Conservation (phyloP, 2,113 vertebrate genomes). For the Oxyura jamaicensis region DNA sequence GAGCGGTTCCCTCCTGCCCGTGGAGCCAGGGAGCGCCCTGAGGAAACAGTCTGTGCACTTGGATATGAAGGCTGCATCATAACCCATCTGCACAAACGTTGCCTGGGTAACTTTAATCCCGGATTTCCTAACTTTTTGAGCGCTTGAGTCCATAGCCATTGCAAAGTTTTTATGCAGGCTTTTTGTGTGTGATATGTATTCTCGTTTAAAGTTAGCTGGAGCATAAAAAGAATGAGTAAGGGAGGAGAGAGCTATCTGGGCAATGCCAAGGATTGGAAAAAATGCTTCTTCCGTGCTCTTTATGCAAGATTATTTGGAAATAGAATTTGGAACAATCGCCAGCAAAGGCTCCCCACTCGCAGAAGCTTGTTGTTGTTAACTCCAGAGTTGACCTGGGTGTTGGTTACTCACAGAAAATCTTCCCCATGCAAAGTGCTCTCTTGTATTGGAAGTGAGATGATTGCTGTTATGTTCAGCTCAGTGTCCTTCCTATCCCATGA, state of each 20-base stretch:
- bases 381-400: neutral
- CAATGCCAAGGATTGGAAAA: neutral
- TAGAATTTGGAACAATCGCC: neutral
- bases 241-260: neutral
- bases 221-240: neutral
- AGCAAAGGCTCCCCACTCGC: neutral
- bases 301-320: neutral
- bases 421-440: neutral
- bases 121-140: neutral
- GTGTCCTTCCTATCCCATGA: neutral
- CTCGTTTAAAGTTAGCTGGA: neutral
- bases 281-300: neutral
- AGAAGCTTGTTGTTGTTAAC: neutral
- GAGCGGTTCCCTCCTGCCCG: neutral
- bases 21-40: neutral
- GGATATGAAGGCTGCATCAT: neutral
- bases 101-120: neutral
- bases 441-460: neutral
- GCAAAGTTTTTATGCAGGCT: neutral
- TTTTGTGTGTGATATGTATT: neutral
- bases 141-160: neutral
- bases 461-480: neutral
- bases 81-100: neutral
- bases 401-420: neutral
- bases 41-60: neutral